Percentiles rank a stretch among this genome's conserved stretches.
phyloP scores from a whole-genome alignment of 2,113 vertebrate species.

The Albula glossodonta region DNA sequence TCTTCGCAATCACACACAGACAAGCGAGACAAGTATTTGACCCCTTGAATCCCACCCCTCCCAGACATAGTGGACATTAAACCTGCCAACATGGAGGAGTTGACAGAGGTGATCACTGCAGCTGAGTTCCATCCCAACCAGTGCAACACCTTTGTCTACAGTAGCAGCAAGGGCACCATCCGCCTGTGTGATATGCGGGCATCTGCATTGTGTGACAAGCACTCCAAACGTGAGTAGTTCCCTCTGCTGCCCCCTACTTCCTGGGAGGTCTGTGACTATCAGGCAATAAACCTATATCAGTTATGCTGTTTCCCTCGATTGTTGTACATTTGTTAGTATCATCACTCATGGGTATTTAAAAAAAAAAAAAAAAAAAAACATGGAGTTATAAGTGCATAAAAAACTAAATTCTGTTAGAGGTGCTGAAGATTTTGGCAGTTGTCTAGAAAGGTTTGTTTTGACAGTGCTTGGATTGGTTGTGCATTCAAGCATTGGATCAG shows the following conservation, averaged over 20 bases:
- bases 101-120: constrained; percentile 96
- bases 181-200: constrained; percentile 95
- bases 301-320: not conserved
- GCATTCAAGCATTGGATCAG: not conserved
- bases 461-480: not conserved
- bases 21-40: not conserved
- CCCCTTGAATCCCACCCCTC: constrained; percentile 47
- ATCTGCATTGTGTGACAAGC: constrained; percentile 90
- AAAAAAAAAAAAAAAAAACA: too few species aligned
- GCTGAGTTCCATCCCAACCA: constrained; percentile 96
- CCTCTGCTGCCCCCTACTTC: not conserved
- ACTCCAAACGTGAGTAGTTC: constrained; percentile 83
- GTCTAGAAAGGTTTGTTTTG: not conserved
- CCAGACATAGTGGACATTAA: constrained; percentile 98
- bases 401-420: too few species aligned
- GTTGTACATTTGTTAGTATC: too few species aligned
- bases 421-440: not conserved
- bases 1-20: too few species aligned
- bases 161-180: constrained; percentile 98
- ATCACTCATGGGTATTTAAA: too few species aligned
- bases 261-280: not conserved
- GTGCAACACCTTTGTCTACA: constrained; percentile 97
- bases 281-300: not conserved
- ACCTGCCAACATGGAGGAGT: constrained; percentile 97
- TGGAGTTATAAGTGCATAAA: too few species aligned